Evolutionary conservation across 1,140 invertebrate species (phyloP), one percentile per base, ranked within the genome.

Genomic region (Calliopsis andreniformis): DNA sequence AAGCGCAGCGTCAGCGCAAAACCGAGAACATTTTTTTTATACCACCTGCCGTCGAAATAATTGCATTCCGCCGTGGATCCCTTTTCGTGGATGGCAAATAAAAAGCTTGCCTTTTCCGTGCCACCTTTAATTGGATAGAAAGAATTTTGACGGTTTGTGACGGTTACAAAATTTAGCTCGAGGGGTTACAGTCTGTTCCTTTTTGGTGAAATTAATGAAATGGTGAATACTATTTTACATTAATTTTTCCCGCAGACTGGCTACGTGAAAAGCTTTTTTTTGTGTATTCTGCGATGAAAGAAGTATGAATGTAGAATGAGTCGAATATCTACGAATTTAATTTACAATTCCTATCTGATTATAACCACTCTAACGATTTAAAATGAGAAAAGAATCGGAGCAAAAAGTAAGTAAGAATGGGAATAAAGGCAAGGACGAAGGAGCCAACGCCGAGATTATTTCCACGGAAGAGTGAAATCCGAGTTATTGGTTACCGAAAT

Each of bases 401-500:
- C n/a, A 39, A 64, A 53, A 63, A 23, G n/a, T 23, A 7, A 14
- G 7, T 3, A 16, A 16, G 35, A 35, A 66, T 23, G 35, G 35
- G 35, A 10, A 10, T 39, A 10, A 39, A 39, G 10, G 35, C 35
- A 39, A 10, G 35, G 35, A 39, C 35, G 30, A 18, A 28, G 25
- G 39, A 8, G 39, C 28, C 45, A 32, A 47, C 16, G 68, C 18
- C 69, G 18, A 35, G 25, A 66, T 73, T 64, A 73, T 45, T 53
- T 43, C 49, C 47, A 12, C 20, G 47, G 12, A 30, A 23, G 59
- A 73, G 25, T 23, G 70, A 55, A 18, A 73, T 42, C 47, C 61
- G 20, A 42, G 70, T 66, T 73, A 73, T 73, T 64, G 71, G 62
- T 66, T 73, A 66, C 49, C 61, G 49, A 73, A 67, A 73, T 64